These are phyloP conservation scores for Clarias fuscus DNA, from an alignment of 2,797 vertebrate species.

Conservation along the genomic window DNA sequence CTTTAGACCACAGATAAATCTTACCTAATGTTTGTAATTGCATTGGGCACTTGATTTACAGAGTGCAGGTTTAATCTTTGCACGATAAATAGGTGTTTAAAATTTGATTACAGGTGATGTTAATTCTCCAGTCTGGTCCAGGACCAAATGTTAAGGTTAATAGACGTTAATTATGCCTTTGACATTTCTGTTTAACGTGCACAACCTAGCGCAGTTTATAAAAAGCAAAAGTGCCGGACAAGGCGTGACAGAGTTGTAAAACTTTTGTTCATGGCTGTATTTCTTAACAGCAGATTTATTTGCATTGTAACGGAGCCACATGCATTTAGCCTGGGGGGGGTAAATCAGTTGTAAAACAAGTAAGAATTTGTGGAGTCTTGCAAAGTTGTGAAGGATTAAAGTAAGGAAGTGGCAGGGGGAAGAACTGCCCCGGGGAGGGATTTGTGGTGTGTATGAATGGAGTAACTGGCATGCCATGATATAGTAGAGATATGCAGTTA, in stretches of 20 bases:
- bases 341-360: slow-evolving; percentile 69
- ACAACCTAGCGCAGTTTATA: slow-evolving; percentile 63
- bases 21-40: background rate
- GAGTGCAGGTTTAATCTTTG: slow-evolving; percentile 23
- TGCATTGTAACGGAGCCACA: slow-evolving; percentile 60
- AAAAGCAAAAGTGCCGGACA: slow-evolving; percentile 55
- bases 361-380: slow-evolving; percentile 70
- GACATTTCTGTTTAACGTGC: slow-evolving; percentile 45
- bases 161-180: slow-evolving; percentile 30
- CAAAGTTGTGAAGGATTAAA: slow-evolving; percentile 62
- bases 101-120: slow-evolving; percentile 49
- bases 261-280: slow-evolving; percentile 33
- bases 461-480: background rate
- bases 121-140: slow-evolving; percentile 36
- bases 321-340: slow-evolving; percentile 58
- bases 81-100: background rate
- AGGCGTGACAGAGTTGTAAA: slow-evolving; percentile 46
- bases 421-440: slow-evolving; percentile 47
- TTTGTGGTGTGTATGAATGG: slow-evolving; percentile 35
- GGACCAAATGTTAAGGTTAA: slow-evolving; percentile 20
- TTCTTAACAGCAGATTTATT: slow-evolving; percentile 55
- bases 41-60: slow-evolving; percentile 3
- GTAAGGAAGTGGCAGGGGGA: slow-evolving; percentile 56
- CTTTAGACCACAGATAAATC: background rate
- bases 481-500: background rate